These are phyloP conservation scores for Callyntrura guangdongensis DNA, from an alignment of 2,888 invertebrate species.

Conservation along the genomic window DNA sequence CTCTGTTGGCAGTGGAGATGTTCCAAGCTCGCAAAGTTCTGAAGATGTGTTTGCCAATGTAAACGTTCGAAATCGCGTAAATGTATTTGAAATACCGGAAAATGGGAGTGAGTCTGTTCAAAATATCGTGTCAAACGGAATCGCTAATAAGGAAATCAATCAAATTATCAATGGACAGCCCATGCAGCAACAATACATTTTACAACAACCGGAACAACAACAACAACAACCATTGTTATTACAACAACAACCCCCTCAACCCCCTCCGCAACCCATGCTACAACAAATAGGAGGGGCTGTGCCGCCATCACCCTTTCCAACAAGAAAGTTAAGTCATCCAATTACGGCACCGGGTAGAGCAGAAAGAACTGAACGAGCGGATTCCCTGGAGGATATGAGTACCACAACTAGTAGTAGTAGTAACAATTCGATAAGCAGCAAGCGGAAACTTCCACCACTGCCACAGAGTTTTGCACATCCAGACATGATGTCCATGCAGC, in stretches of 20 bases:
- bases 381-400: slow-evolving; percentile 80
- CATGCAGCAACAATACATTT: slow-evolving; percentile 23
- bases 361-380: slow-evolving; percentile 82
- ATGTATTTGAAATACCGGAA: slow-evolving; percentile 79
- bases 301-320: slow-evolving; percentile 83
- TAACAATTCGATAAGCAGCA: slow-evolving; percentile 80
- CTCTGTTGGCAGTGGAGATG: slow-evolving; percentile 73
- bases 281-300: slow-evolving; percentile 65
- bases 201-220: neutral
- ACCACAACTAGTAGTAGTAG: slow-evolving; percentile 76
- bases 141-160: slow-evolving; percentile 36
- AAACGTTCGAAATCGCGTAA: slow-evolving; percentile 82
- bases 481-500: slow-evolving; percentile 71
- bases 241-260: neutral
- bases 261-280: slow-evolving; percentile 13
- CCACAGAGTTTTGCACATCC: slow-evolving; percentile 80
- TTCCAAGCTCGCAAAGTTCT: slow-evolving; percentile 71
- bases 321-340: slow-evolving; percentile 79
- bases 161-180: slow-evolving; percentile 53
- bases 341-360: slow-evolving; percentile 76
- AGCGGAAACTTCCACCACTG: slow-evolving; percentile 83
- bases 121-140: slow-evolving; percentile 72
- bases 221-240: slow-evolving; percentile 1
- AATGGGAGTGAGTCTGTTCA: slow-evolving; percentile 3
- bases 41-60: slow-evolving; percentile 83